phyloP scores from a whole-genome alignment of 2,797 vertebrate species.

The Semaprochilodus insignis region DNA sequence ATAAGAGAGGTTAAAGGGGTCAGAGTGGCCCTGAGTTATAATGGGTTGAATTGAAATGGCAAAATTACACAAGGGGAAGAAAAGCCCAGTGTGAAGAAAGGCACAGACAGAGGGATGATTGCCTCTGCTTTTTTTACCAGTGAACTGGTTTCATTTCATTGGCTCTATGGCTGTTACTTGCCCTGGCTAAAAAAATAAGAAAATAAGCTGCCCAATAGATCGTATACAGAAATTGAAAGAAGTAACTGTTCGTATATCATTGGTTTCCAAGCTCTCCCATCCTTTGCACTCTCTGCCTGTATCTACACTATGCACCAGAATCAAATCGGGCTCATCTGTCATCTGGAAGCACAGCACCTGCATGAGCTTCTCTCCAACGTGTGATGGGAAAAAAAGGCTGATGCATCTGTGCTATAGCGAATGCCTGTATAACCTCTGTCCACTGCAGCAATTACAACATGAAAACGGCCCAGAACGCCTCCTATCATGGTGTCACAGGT shows the following conservation, averaged over 20 bases:
- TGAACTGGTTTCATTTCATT: slow-evolving; percentile 36
- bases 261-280: background rate
- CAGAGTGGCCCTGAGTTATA: slow-evolving; percentile 39
- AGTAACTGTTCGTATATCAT: background rate
- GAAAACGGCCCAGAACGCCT: slow-evolving; percentile 46
- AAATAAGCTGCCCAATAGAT: background rate
- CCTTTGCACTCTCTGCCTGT: background rate
- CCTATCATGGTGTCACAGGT: slow-evolving; percentile 53
- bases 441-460: slow-evolving; percentile 43
- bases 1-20: slow-evolving; percentile 52
- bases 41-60: slow-evolving; percentile 49
- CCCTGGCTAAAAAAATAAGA: slow-evolving; percentile 33
- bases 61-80: slow-evolving; percentile 49
- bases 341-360: slow-evolving; percentile 5
- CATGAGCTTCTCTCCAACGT: slow-evolving; percentile 5
- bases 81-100: slow-evolving; percentile 40
- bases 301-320: background rate
- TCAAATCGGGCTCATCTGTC: slow-evolving; percentile 41
- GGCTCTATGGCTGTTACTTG: slow-evolving; percentile 25
- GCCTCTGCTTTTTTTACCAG: slow-evolving; percentile 41
- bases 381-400: slow-evolving; percentile 22
- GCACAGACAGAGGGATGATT: slow-evolving; percentile 37
- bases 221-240: slow-evolving; percentile 30
- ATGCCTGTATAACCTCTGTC: slow-evolving; percentile 40
- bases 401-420: slow-evolving; percentile 41